Base-by-base conservation (phyloP, 1,140 invertebrate genomes). In the Schlechtendalia chinensis region DNA sequence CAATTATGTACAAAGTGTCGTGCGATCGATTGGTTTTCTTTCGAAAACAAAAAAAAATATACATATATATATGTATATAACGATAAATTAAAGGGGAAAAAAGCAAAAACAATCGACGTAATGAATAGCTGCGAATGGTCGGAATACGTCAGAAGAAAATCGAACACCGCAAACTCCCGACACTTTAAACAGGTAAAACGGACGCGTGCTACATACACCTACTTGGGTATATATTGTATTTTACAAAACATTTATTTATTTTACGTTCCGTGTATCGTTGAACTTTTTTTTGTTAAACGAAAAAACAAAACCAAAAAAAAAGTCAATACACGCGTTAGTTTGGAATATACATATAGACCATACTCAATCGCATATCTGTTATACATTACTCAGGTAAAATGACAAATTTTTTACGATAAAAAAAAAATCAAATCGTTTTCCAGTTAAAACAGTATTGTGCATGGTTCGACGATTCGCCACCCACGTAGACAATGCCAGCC, bases 101-200 rank as follows among this genome's bases (percentile, higher is more conserved):
- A 74, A 56, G 17, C 19, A 72, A 74, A 45, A 75, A 47, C 17
- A 4, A 12, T 74, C 71, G 27, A 56, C 50, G 54, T 77, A 47
- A 77, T 77, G 74, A 69, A 59, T 59, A 39, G 53, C 22, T 61
- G 4, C 54, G 54, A 58, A 59, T 22, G 29, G 29, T 59, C 29
- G 29, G 72, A 77, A 39, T 77, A 59, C 54, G 29, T 77, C 56
- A 77, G 32, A 77, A 56, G 56, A 59, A 77, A 77, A 58, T 61
- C 58, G 14, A 24, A 45, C 54, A 14, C 54, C 14, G 32, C 12
- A 29, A 32, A 59, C 17, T 12, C n/a, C 4, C 8, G n/a, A 14
- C 10, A n/a, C 22, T 27, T 11, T 24, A 47, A 69, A 24, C 53
- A 58, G 74, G 74, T 77, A 77, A 45, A 61, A 39, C 16, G 4